Conservation (phyloP, 2,888 invertebrate genomes). For the Ochropacha duplaris region DNA sequence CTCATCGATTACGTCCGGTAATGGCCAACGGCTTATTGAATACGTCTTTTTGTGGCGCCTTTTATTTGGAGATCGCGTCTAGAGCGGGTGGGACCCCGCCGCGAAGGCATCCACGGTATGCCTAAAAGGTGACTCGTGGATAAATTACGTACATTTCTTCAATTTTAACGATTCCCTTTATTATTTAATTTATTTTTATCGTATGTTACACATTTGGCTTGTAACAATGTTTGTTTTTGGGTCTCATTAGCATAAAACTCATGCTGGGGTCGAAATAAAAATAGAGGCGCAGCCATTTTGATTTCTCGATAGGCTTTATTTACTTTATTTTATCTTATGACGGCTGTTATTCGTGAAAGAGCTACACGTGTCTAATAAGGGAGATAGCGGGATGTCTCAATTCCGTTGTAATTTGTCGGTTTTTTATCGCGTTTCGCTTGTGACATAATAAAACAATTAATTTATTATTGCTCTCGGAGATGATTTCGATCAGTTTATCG, state of each 20-base stretch:
- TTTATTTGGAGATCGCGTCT: constrained; percentile 78
- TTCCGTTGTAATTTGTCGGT: constrained; percentile 73
- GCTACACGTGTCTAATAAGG: constrained; percentile 67
- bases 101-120: constrained; percentile 80
- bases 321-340: constrained; percentile 64
- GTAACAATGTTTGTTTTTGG: constrained; percentile 82
- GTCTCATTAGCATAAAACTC: constrained; percentile 79
- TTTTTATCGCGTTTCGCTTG: constrained; percentile 70
- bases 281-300: constrained; percentile 61
- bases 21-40: constrained; percentile 80
- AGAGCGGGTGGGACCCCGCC: constrained; percentile 75
- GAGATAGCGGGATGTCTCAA: constrained; percentile 81
- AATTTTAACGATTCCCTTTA: constrained; percentile 82
- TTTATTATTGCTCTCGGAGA: constrained; percentile 71
- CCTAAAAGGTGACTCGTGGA: constrained; percentile 82
- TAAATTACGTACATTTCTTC: constrained; percentile 82
- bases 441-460: constrained; percentile 82
- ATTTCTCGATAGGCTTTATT: constrained; percentile 58
- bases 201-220: constrained; percentile 82
- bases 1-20: constrained; percentile 79
- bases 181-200: constrained; percentile 83
- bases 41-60: constrained; percentile 82
- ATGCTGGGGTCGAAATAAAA: constrained; percentile 69
- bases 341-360: constrained; percentile 61
- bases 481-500: constrained; percentile 76